Conservation (phyloP, 37 sponge, comb jelly and placozoan species). For the Ephydatia muelleri region DNA sequence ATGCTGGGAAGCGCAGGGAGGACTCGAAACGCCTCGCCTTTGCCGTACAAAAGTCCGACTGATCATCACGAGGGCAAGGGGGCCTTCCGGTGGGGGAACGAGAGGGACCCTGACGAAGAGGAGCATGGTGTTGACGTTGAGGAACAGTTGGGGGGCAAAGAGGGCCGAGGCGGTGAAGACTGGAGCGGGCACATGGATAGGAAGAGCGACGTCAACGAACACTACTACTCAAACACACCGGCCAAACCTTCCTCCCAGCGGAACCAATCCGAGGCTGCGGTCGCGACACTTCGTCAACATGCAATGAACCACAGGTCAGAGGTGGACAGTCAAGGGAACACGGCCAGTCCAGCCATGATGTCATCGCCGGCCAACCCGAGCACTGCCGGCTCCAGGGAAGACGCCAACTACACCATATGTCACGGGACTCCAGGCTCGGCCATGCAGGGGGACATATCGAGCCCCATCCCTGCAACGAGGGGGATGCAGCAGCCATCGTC, state of each 20-base stretch:
- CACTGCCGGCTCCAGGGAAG: conserved; percentile 2
- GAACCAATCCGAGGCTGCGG: too few relatives aligned
- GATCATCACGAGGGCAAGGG: not conserved
- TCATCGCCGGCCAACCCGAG: not conserved
- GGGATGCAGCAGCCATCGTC: not conserved
- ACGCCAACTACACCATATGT: conserved; percentile 64
- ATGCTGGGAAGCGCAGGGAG: not conserved
- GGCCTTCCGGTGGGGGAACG: not conserved
- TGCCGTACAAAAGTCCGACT: not conserved
- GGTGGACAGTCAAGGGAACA: not conserved
- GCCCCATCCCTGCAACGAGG: conserved; percentile 9
- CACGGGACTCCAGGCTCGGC: conserved; percentile 40
- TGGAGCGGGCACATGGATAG: not conserved
- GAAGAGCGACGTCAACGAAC: too few relatives aligned
- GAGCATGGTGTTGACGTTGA: not conserved
- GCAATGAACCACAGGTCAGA: too few relatives aligned
- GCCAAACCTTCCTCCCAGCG: not conserved
- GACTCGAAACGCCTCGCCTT: not conserved
- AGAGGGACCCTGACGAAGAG: not conserved
- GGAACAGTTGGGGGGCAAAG: not conserved
- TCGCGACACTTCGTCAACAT: too few relatives aligned
- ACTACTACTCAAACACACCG: not conserved
- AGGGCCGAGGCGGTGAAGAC: not conserved
- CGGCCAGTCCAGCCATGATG: not conserved
- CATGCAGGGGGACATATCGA: conserved; percentile 27